These are phyloP conservation scores for Dynastes grantii DNA, from an alignment of 2,888 invertebrate species.

Conservation along the genomic window DNA sequence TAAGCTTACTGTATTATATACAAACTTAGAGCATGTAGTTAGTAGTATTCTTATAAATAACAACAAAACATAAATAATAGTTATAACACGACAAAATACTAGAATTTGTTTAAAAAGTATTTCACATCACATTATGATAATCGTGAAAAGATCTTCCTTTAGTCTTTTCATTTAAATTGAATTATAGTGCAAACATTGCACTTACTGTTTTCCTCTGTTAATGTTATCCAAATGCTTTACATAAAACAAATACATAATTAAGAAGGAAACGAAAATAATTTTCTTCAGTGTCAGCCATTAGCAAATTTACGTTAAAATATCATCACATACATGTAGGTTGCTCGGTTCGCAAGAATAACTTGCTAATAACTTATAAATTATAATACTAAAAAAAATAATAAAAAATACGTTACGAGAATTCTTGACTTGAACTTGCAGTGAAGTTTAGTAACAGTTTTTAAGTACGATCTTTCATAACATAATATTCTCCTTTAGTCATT, in stretches of 20 bases:
- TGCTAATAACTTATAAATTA: constrained; percentile 28
- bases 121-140: constrained; percentile 22
- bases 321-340: too few species aligned
- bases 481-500: constrained; percentile 70
- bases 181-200: too few species aligned
- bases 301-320: not conserved
- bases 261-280: not conserved
- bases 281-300: not conserved
- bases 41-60: constrained; percentile 21
- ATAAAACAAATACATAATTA: too few species aligned
- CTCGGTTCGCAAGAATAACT: not conserved
- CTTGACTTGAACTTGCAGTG: constrained; percentile 33
- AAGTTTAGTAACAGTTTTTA: constrained; percentile 39
- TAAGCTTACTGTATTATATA: constrained; percentile 34
- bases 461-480: constrained; percentile 64
- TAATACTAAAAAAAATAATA: constrained; percentile 30
- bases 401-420: constrained; percentile 31
- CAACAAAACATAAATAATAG: constrained; percentile 35
- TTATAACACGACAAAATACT: constrained; percentile 19
- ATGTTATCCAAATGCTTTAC: too few species aligned
- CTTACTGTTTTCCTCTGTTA: too few species aligned
- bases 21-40: constrained; percentile 29
- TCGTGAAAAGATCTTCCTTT: not conserved
- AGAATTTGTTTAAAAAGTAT: constrained; percentile 17
- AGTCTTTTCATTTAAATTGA: too few species aligned